These are phyloP conservation scores for Andrena haemorrhoa DNA, from an alignment of 2,888 invertebrate species.

Conservation along the genomic window DNA sequence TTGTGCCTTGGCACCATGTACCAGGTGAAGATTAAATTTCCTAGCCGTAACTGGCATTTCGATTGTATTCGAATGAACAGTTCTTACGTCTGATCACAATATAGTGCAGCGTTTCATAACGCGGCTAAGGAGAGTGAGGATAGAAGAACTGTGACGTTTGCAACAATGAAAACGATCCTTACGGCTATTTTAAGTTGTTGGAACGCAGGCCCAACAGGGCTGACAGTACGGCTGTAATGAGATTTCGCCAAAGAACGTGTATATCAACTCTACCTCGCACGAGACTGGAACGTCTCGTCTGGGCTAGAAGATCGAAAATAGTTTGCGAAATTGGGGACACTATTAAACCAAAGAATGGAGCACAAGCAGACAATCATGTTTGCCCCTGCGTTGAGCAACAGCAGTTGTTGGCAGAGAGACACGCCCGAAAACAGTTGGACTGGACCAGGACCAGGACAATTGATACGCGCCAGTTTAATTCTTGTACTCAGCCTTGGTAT, in stretches of 20 bases:
- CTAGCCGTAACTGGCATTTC: background rate
- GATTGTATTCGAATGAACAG: background rate
- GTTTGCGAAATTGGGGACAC: background rate
- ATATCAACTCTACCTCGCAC: conserved; percentile 45
- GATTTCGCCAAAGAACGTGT: conserved; percentile 16
- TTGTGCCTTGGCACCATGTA: conserved; percentile 37
- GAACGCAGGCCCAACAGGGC: conserved; percentile 2
- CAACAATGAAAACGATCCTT: conserved; percentile 31
- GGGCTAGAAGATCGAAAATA: conserved; percentile 39
- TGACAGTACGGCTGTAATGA: conserved; percentile 42
- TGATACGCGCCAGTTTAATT: conserved; percentile 91
- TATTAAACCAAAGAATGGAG: conserved; percentile 85
- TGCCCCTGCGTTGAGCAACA: conserved; percentile 93
- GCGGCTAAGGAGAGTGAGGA: background rate
- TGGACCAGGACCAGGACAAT: conserved; percentile 90
- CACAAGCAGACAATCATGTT: conserved; percentile 91
- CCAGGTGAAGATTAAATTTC: conserved; percentile 13
- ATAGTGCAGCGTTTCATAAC: background rate
- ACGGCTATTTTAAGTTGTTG: background rate
- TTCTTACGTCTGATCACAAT: background rate
- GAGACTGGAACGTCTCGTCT: conserved; percentile 61
- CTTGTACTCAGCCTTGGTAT: conserved; percentile 92
- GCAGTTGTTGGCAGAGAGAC: conserved; percentile 92
- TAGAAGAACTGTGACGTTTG: background rate
- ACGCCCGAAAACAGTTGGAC: conserved; percentile 86